phyloP scores from a whole-genome alignment of 2,888 invertebrate species.

The Athripsodes cinereus region DNA sequence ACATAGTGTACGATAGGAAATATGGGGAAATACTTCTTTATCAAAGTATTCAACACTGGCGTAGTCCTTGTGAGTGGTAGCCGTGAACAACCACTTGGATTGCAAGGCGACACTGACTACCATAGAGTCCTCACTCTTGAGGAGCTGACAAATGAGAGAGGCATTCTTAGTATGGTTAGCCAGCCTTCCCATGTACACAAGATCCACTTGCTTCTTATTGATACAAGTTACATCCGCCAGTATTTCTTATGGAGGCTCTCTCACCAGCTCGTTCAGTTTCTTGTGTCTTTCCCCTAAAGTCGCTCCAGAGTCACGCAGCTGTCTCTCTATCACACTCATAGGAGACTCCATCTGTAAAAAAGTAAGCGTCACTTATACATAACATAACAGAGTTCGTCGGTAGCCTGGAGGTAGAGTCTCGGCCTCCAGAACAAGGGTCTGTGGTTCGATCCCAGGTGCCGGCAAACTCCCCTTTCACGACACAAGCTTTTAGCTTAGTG shows the following conservation, averaged over 20 bases:
- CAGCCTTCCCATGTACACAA: conserved; percentile 14
- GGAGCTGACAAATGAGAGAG: conserved; percentile 29
- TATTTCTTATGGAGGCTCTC: neutral
- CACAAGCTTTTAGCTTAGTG: too few species aligned
- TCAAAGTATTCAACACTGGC: conserved; percentile 31
- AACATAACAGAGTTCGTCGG: too few species aligned
- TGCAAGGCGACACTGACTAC: conserved; percentile 32
- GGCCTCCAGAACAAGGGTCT: too few species aligned
- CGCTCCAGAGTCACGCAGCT: neutral
- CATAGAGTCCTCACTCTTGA: conserved; percentile 32
- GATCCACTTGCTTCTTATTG: conserved; percentile 7
- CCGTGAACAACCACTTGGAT: conserved; percentile 33
- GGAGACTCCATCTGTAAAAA: too few species aligned
- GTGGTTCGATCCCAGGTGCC: too few species aligned
- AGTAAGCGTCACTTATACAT: too few species aligned
- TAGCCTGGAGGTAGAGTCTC: too few species aligned
- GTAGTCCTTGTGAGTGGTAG: conserved; percentile 25
- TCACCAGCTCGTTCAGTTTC: conserved; percentile 16
- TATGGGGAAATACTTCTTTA: conserved; percentile 29
- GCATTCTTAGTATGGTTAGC: conserved; percentile 23
- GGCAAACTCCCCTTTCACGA: too few species aligned
- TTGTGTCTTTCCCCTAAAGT: conserved; percentile 16
- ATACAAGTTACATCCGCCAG: conserved; percentile 4
- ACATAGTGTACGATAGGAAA: conserved; percentile 30
- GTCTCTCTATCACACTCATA: too few species aligned